Evolutionary conservation across 2,113 vertebrate genomes (phyloP).

Genomic region (Embiotoca jacksoni): DNA sequence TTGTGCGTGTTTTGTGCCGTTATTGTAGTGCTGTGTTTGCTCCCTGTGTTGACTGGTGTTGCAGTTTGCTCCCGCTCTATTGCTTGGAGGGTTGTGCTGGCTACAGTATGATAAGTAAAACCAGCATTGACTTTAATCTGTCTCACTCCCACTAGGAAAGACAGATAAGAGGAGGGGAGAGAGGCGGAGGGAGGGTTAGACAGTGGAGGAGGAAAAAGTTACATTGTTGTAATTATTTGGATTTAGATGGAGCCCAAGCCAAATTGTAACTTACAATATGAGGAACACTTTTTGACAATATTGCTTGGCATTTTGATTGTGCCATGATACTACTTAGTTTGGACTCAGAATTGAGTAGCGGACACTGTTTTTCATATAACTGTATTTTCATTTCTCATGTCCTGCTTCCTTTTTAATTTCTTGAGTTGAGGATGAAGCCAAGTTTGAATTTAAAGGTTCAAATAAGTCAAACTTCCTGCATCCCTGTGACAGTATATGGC

Average conservation of each 20-base stretch:
- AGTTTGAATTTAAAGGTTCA: constrained; percentile 11
- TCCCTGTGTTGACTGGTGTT: constrained; percentile 56
- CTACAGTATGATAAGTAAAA: constrained; percentile 88
- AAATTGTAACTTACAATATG: background rate
- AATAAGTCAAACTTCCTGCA: background rate
- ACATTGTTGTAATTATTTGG: constrained; percentile 33
- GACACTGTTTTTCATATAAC: background rate
- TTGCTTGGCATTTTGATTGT: background rate
- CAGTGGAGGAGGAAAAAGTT: constrained; percentile 55
- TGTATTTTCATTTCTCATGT: background rate
- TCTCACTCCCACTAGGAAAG: constrained; percentile 84
- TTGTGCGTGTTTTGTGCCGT: constrained; percentile 2
- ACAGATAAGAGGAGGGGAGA: constrained; percentile 79
- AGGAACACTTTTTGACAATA: background rate
- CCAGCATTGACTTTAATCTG: constrained; percentile 88
- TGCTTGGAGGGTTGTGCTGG: constrained; percentile 85
- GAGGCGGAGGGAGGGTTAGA: constrained; percentile 69
- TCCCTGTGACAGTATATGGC: constrained; percentile 19
- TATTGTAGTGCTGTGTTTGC: constrained; percentile 11
- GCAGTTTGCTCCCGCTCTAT: constrained; percentile 71
- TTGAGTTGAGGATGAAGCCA: constrained; percentile 1
- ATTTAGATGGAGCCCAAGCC: constrained; percentile 4
- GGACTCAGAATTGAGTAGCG: background rate
- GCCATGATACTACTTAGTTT: background rate
- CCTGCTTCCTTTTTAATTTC: too few species aligned